A percentile compares a stretch with the other conserved stretches of the same genome.
Conservation (phyloP, 2,113 vertebrate genomes). For the Oreochromis spilurus region DNA sequence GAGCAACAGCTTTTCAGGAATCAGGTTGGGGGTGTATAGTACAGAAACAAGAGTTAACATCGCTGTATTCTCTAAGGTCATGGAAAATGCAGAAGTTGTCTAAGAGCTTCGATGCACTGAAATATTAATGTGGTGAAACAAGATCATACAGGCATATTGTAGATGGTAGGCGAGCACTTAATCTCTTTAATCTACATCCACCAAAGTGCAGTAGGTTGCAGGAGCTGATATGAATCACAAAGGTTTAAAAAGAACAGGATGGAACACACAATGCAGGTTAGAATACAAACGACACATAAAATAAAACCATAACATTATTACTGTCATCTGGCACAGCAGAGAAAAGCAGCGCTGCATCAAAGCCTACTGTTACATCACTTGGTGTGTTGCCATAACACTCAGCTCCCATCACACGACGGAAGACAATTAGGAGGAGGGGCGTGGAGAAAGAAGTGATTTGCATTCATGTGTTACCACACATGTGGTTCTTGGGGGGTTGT, state of each 20-base stretch:
- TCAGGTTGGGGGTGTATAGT: not conserved
- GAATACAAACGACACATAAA: not conserved
- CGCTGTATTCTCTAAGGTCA: not conserved
- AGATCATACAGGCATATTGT: not conserved
- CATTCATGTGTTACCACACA: not conserved
- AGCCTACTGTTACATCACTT: not conserved
- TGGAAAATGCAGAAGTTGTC: not conserved
- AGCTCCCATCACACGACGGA: not conserved
- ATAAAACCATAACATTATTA: not conserved
- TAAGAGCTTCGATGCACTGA: not conserved
- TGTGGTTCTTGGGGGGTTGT: not conserved
- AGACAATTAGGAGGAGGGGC: not conserved
- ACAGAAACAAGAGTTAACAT: not conserved
- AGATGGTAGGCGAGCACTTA: not conserved
- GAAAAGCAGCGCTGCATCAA: not conserved
- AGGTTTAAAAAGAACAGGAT: not conserved
- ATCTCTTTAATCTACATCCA: not conserved
- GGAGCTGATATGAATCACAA: not conserved
- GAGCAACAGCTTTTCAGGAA: not conserved
- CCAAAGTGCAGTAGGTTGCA: not conserved
- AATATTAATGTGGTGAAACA: not conserved
- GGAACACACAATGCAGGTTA: not conserved
- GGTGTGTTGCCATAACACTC: conserved; percentile 34
- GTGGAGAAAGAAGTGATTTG: not conserved
- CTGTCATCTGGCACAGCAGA: not conserved